Evolutionary conservation across 1,140 invertebrate species (phyloP).

Genomic region (Rhopalosiphum padi): DNA sequence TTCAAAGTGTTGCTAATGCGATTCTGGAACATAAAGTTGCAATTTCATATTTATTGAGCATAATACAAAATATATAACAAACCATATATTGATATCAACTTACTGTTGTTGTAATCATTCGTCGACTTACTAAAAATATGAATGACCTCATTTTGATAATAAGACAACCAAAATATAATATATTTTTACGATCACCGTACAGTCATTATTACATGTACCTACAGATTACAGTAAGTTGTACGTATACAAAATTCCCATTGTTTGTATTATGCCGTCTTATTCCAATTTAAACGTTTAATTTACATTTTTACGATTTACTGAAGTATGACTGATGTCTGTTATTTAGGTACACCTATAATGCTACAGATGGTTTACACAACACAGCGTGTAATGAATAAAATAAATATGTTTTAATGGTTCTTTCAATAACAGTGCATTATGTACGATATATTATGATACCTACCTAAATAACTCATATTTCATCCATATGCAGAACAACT

Average conservation of each 20-base stretch:
- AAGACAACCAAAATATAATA: background rate
- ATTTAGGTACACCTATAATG: background rate
- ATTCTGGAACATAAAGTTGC: background rate
- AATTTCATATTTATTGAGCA: background rate
- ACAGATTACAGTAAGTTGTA: background rate
- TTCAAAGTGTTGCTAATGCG: background rate
- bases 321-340: constrained; percentile 9
- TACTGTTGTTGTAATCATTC: background rate
- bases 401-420: background rate
- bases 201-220: background rate
- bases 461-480: background rate
- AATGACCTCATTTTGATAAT: background rate
- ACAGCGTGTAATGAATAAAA: background rate
- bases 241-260: background rate
- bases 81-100: background rate
- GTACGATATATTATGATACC: background rate
- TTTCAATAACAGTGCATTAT: background rate
- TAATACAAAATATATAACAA: background rate
- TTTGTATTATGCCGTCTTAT: background rate
- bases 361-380: background rate
- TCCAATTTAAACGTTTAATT: constrained; percentile 1
- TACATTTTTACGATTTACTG: constrained; percentile 7
- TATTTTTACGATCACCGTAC: background rate
- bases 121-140: background rate
- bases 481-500: background rate